A percentile compares a stretch with the other conserved stretches of the same genome.
Conservation (phyloP, 35 echinoderm and acorn worm species). For the Ophioderma brevispina region DNA sequence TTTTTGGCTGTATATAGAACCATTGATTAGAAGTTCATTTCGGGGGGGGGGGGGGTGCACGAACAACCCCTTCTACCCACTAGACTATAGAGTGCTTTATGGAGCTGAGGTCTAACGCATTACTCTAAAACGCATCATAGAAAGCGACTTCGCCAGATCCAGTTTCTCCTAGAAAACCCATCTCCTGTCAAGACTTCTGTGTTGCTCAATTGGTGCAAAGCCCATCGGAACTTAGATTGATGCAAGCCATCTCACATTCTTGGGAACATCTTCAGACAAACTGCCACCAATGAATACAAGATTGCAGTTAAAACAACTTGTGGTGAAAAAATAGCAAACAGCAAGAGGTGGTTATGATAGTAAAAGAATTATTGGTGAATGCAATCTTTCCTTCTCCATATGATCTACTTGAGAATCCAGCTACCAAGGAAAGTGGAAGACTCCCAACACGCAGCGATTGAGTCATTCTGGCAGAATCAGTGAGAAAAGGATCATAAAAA, state of each 20-base stretch:
- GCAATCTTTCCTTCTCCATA: background rate
- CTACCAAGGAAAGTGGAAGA: background rate
- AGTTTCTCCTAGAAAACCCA: background rate
- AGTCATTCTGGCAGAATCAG: background rate
- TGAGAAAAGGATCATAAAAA: background rate
- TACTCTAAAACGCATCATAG: background rate
- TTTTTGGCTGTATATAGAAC: no score
- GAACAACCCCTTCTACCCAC: no score
- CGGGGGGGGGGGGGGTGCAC: no score
- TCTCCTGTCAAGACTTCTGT: background rate
- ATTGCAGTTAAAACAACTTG: background rate
- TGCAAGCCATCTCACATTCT: background rate
- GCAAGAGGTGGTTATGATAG: background rate
- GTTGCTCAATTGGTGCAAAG: background rate
- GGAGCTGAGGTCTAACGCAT: background rate
- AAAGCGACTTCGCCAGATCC: background rate
- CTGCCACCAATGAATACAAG: background rate
- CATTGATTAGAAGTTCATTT: no score
- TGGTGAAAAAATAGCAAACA: background rate
- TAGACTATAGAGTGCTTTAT: background rate
- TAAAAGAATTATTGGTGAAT: background rate
- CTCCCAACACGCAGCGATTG: background rate
- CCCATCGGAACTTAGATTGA: background rate
- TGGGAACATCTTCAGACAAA: background rate
- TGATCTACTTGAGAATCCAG: background rate